A percentile compares a stretch with the other conserved stretches of the same genome.
phyloP scores from a whole-genome alignment of 1,140 invertebrate genomes.

The Potamilus streckersoni region DNA sequence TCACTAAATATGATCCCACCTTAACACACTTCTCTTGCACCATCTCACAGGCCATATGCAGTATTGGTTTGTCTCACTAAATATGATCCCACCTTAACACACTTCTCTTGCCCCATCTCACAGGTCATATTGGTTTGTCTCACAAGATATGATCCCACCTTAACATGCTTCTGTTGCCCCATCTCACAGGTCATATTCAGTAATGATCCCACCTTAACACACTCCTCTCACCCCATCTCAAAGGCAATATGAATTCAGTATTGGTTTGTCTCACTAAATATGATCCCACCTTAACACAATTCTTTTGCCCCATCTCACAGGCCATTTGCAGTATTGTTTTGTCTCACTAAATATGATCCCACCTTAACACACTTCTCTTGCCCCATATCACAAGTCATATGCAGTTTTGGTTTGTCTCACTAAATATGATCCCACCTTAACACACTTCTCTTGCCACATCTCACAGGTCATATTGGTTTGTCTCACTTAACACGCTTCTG shows the following conservation, averaged over 20 bases:
- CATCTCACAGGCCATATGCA: too few species aligned
- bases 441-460: conserved; percentile 39
- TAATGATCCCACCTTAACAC: conserved; percentile 34
- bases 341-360: too few species aligned
- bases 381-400: conserved; percentile 31
- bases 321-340: conserved; percentile 42
- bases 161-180: conserved; percentile 38
- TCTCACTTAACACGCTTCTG: conserved; percentile 35
- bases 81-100: too few species aligned
- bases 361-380: too few species aligned
- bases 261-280: background rate
- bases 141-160: conserved; percentile 33
- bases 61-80: too few species aligned
- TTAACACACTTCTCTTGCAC: too few species aligned
- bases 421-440: conserved; percentile 35
- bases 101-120: too few species aligned
- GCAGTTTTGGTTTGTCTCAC: too few species aligned
- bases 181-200: conserved; percentile 51
- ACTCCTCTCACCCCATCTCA: conserved; percentile 43
- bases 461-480: conserved; percentile 42
- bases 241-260: conserved; percentile 47
- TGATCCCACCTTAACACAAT: conserved; percentile 40
- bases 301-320: conserved; percentile 45
- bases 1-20: too few species aligned
- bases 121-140: conserved; percentile 32